phyloP scores from a whole-genome alignment of 2,113 vertebrate genomes.

The Lepus americanus region DNA sequence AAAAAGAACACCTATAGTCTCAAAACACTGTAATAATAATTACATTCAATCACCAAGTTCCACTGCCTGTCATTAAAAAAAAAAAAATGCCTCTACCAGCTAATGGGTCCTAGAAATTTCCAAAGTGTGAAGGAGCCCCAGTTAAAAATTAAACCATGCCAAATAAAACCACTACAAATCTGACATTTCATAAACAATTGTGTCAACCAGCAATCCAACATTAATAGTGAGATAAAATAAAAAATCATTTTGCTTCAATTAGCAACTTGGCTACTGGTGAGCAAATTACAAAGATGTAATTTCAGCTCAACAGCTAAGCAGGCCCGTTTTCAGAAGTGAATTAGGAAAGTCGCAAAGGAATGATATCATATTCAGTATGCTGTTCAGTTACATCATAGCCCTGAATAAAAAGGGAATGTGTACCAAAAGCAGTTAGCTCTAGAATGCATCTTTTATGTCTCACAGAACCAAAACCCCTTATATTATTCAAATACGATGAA shows the following conservation, averaged over 20 bases:
- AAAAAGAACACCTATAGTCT: conserved; percentile 61
- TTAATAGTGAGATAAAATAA: conserved; percentile 67
- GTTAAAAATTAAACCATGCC: conserved; percentile 68
- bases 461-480: conserved; percentile 78
- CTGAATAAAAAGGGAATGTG: conserved; percentile 78
- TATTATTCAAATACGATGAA: conserved; percentile 73
- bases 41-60: conserved; percentile 42
- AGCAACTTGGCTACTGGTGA: conserved; percentile 58
- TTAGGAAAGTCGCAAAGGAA: conserved; percentile 83
- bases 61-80: neutral
- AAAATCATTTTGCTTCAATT: conserved; percentile 76
- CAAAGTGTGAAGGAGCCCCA: conserved; percentile 22
- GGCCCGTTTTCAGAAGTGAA: conserved; percentile 81
- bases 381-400: conserved; percentile 83
- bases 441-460: conserved; percentile 76
- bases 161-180: conserved; percentile 66
- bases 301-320: conserved; percentile 85
- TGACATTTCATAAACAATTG: conserved; percentile 75
- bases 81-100: neutral
- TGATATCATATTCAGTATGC: conserved; percentile 84
- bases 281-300: conserved; percentile 82
- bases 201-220: conserved; percentile 68
- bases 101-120: conserved; percentile 61
- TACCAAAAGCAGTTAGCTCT: conserved; percentile 73
- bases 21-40: conserved; percentile 44